Percentiles rank a stretch among this genome's conserved stretches.
phyloP scores from a whole-genome alignment of 2,888 invertebrate species.

The Scaptodrosophila latifasciaeformis region DNA sequence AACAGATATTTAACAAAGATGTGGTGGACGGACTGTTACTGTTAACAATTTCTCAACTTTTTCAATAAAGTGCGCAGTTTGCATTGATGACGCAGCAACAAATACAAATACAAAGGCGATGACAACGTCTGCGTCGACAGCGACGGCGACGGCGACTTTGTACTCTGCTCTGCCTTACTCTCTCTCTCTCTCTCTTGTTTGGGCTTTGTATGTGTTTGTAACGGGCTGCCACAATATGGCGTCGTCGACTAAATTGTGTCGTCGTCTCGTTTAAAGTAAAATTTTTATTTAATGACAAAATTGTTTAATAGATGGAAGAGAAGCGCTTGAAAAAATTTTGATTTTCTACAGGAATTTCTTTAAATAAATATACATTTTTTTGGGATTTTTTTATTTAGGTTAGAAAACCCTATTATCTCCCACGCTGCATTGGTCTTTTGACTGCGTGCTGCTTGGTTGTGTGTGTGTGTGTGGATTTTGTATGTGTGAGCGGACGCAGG shows the following conservation, averaged over 20 bases:
- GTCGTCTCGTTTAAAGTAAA: slow-evolving; percentile 45
- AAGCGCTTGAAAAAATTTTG: too few species aligned
- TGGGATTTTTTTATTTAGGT: too few species aligned
- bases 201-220: slow-evolving; percentile 5
- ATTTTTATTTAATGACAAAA: slow-evolving; percentile 15
- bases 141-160: not conserved
- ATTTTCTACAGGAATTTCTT: too few species aligned
- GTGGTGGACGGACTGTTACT: not conserved
- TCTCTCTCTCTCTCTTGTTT: slow-evolving; percentile 22
- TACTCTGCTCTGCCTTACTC: slow-evolving; percentile 18
- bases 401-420: not conserved
- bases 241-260: slow-evolving; percentile 62
- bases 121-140: slow-evolving; percentile 36
- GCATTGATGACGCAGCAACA: slow-evolving; percentile 67
- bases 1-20: too few species aligned
- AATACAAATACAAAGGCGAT: slow-evolving; percentile 42
- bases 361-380: too few species aligned
- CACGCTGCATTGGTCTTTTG: slow-evolving; percentile 51
- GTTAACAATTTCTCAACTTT: slow-evolving; percentile 14
- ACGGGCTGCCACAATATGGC: slow-evolving; percentile 50
- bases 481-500: not conserved
- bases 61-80: slow-evolving; percentile 57
- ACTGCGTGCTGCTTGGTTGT: not conserved
- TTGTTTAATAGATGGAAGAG: too few species aligned
- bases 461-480: not conserved